Conservation (phyloP, 2,888 invertebrate genomes). For the Liodrosophila aerea region DNA sequence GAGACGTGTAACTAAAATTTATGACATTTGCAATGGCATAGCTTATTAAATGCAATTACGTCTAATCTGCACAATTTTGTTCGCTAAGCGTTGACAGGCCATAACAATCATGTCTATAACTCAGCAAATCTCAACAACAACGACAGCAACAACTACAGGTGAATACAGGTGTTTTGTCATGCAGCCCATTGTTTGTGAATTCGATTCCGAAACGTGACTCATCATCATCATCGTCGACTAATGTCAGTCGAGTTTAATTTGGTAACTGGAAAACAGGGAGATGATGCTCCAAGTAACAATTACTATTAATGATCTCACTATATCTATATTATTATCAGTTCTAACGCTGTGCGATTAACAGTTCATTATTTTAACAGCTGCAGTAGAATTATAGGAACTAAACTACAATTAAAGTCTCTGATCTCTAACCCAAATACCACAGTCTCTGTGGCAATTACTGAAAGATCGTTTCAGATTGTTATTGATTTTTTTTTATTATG, state of each 20-base stretch:
- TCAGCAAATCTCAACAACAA: slow-evolving; percentile 42
- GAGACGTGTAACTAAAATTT: slow-evolving; percentile 14
- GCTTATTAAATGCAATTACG: slow-evolving; percentile 72
- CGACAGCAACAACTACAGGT: neutral
- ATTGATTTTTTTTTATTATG: slow-evolving; percentile 44
- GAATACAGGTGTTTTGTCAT: slow-evolving; percentile 46
- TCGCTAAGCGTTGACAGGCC: slow-evolving; percentile 57
- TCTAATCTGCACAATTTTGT: slow-evolving; percentile 67
- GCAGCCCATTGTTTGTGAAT: slow-evolving; percentile 37
- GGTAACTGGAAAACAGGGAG: slow-evolving; percentile 30
- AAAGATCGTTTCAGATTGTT: slow-evolving; percentile 2
- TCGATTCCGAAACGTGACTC: slow-evolving; percentile 44
- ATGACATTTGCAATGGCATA: slow-evolving; percentile 51
- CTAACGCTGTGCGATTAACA: slow-evolving; percentile 26
- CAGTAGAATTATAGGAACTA: slow-evolving; percentile 7
- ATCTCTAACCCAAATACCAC: slow-evolving; percentile 59
- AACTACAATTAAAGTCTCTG: slow-evolving; percentile 14
- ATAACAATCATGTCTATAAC: slow-evolving; percentile 41
- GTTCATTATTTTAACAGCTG: slow-evolving; percentile 36
- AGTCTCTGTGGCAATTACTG: slow-evolving; percentile 2
- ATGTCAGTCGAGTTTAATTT: slow-evolving; percentile 18
- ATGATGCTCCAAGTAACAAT: slow-evolving; percentile 36
- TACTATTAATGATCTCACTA: slow-evolving; percentile 13
- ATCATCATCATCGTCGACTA: neutral
- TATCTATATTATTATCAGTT: slow-evolving; percentile 17